Base-by-base conservation (phyloP, 2,888 invertebrate species). In the Panzeria rudis region DNA sequence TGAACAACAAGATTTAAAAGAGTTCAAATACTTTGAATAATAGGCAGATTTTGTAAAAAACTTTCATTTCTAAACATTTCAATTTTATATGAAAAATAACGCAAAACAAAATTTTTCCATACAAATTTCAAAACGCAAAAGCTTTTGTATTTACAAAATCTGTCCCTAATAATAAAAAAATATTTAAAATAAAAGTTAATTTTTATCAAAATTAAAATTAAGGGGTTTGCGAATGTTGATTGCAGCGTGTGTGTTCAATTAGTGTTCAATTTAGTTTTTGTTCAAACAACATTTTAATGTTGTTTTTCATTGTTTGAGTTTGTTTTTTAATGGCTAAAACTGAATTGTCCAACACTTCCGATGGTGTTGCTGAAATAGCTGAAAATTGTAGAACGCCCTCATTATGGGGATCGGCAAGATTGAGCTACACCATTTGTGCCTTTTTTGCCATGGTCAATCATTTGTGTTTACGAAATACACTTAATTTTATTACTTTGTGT, bases 401-500 rank as follows among this genome's bases (percentile, higher is more conserved):
- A 11, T 86, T 92, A 4, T 91, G 89, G 89, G 90, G 91, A 4
- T 93, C 93, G 0, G 92, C 90, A 4, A 90, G 93, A 5, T 86
- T 93, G 11, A 89, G 90, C 2, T 92, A 91, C 61, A 90, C 93
- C 7, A 69, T 93, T 2, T 92, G 93, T 75, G 91, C 91, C 20
- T 92, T 93, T 52, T 13, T 92, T 2, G 88, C 90, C 11, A 91
- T 92, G 84, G 86, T 91, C 6, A 87, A 89, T 13, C 92, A 93
- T 4, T 88, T 93, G 61, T 89, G 91, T 59, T 90, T 94, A 89
- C 91, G 94, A 9, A 93, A 94, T 76, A 93, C 94, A 88, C 90
- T 94, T 52, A 93, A 93, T 86, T 93, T 94, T 84, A 93, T 94
- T 5, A 92, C 94, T 64, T 92, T 94, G 4, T 94, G 94, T 87